These are phyloP conservation scores for Syngnathus floridae DNA, from an alignment of 2,113 vertebrate genomes.

Conservation along the genomic window DNA sequence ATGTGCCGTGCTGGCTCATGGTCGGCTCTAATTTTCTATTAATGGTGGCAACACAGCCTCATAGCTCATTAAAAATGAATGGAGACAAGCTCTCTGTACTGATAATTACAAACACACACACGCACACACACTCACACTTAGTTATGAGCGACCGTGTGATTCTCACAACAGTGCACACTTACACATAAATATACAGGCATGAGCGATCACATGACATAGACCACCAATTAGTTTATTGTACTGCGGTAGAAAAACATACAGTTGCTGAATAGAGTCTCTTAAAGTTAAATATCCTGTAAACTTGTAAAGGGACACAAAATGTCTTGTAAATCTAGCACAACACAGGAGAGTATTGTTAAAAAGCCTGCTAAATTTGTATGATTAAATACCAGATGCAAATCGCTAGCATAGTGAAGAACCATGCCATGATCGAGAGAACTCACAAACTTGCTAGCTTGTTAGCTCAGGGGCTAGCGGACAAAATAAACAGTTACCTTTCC, in stretches of 20 bases:
- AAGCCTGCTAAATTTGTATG: no score
- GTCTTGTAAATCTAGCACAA: no score
- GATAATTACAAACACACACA: conserved; percentile 47
- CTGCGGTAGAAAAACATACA: not conserved
- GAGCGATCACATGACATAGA: conserved; percentile 13
- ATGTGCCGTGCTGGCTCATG: conserved; percentile 48
- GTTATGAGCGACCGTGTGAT: conserved; percentile 18
- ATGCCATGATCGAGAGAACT: no score
- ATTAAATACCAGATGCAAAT: no score
- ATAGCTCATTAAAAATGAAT: conserved; percentile 70
- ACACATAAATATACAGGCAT: conserved; percentile 20
- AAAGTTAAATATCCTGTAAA: not conserved
- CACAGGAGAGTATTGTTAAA: no score
- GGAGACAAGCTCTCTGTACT: conserved; percentile 58
- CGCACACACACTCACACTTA: conserved; percentile 45
- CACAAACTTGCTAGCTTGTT: no score
- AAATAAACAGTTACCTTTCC: no score
- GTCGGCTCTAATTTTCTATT: conserved; percentile 66
- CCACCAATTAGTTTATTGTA: conserved; percentile 16
- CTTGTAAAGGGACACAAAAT: no score
- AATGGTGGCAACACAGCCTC: conserved; percentile 60
- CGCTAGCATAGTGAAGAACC: no score
- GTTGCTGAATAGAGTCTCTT: not conserved
- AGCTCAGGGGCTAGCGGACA: no score
- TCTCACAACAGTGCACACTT: conserved; percentile 34